Percentiles rank a stretch among this genome's conserved stretches.
These are phyloP conservation scores for Teleiodes luculella DNA, from an alignment of 2,888 invertebrate genomes.

Conservation along the genomic window DNA sequence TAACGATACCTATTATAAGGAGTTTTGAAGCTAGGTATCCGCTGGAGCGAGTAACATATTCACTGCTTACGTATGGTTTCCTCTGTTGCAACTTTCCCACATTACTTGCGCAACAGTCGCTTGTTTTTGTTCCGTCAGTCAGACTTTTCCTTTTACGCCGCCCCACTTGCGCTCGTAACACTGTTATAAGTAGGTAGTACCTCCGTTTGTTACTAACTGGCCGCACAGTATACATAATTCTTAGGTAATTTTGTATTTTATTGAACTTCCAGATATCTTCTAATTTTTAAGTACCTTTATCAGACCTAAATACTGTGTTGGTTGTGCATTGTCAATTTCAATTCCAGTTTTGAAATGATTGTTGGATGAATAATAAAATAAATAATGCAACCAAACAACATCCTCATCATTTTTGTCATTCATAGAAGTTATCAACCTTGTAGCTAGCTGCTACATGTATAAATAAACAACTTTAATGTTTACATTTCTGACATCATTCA, in stretches of 20 bases:
- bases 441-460: neutral
- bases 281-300: too few relatives aligned
- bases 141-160: conserved; percentile 66
- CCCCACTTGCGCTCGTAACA: conserved; percentile 43
- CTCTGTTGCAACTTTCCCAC: conserved; percentile 72
- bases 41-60: conserved; percentile 55
- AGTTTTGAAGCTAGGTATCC: conserved; percentile 35
- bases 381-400: neutral
- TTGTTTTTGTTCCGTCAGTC: conserved; percentile 68
- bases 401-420: neutral
- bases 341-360: neutral
- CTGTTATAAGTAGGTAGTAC: conserved; percentile 32
- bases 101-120: conserved; percentile 67
- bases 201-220: conserved; percentile 48
- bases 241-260: neutral
- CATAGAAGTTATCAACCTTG: neutral
- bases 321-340: neutral
- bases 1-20: conserved; percentile 54
- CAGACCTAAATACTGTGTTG: too few relatives aligned
- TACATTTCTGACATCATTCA: conserved; percentile 6
- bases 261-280: too few relatives aligned
- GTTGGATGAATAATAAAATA: too few relatives aligned
- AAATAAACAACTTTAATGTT: neutral
- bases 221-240: too few relatives aligned
- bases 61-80: conserved; percentile 60